Percentiles rank a stretch among this genome's conserved stretches.
phyloP scores from a whole-genome alignment of 2,888 invertebrate genomes.

The Polydrusus tereticollis region DNA sequence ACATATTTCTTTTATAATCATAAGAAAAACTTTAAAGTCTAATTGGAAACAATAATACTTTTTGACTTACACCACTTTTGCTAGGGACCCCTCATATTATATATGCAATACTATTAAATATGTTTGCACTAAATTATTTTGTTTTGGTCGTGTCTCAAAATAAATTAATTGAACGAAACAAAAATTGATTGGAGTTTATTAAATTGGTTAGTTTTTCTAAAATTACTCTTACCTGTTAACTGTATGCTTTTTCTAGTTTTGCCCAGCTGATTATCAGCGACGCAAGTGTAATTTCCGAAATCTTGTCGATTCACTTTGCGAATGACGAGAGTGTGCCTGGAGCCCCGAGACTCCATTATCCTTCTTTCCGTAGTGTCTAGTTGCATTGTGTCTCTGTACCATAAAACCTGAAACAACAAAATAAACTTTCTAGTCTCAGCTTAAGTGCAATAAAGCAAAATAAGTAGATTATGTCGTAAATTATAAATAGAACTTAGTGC shows the following conservation, averaged over 20 bases:
- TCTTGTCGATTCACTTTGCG: slow-evolving; percentile 77
- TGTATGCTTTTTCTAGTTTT: slow-evolving; percentile 76
- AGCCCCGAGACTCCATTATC: slow-evolving; percentile 77
- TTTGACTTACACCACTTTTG: too few species aligned
- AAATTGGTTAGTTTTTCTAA: not conserved
- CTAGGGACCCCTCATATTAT: too few species aligned
- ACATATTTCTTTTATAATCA: too few species aligned
- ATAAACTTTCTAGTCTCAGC: slow-evolving; percentile 11
- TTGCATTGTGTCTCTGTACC: slow-evolving; percentile 79
- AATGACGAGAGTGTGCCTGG: slow-evolving; percentile 76
- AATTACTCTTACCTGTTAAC: slow-evolving; percentile 70
- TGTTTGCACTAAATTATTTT: too few species aligned
- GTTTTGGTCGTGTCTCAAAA: too few species aligned
- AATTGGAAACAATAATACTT: not conserved
- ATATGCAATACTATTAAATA: too few species aligned
- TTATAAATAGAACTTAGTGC: slow-evolving; percentile 9
- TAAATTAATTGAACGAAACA: too few species aligned
- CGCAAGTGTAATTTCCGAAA: slow-evolving; percentile 80
- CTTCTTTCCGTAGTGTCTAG: slow-evolving; percentile 76
- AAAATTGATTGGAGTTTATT: not conserved
- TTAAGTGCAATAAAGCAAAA: slow-evolving; percentile 20
- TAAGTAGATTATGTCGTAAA: slow-evolving; percentile 8
- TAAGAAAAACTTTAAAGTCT: not conserved
- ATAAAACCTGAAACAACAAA: slow-evolving; percentile 70
- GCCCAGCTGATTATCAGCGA: slow-evolving; percentile 78